Evolutionary conservation across 1,140 invertebrate genomes (phyloP).

Genomic region (Heliconius nattereri): DNA sequence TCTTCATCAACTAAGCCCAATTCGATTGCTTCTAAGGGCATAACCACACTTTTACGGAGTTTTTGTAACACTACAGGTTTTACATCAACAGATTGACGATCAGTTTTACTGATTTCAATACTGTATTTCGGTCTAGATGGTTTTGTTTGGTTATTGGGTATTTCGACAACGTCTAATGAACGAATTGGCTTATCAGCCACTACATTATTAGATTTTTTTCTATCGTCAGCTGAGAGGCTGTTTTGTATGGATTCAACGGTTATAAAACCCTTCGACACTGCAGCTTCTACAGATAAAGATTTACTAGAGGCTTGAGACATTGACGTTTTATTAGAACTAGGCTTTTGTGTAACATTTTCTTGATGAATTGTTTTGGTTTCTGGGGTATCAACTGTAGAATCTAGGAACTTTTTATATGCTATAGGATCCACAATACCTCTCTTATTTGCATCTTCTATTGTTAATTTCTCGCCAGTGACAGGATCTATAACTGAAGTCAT

Average conservation of each 20-base stretch:
- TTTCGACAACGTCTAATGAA: conserved; percentile 62
- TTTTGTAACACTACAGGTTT: conserved; percentile 89
- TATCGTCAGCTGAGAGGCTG: conserved; percentile 62
- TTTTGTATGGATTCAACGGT: conserved; percentile 73
- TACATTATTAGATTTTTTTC: conserved; percentile 56
- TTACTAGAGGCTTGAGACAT: conserved; percentile 42
- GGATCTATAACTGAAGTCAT: conserved; percentile 51
- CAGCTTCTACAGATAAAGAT: conserved; percentile 66
- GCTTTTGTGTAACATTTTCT: conserved; percentile 1
- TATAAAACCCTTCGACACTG: conserved; percentile 74
- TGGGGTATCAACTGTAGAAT: not conserved
- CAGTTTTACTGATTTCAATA: conserved; percentile 80
- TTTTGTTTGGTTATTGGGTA: conserved; percentile 56
- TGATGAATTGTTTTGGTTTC: not conserved
- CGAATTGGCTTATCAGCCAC: conserved; percentile 60
- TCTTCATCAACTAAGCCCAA: conserved; percentile 88
- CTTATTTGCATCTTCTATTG: conserved; percentile 51
- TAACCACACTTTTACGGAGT: conserved; percentile 87
- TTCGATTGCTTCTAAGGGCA: conserved; percentile 86
- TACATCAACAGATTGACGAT: conserved; percentile 82
- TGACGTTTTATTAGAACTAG: conserved; percentile 28
- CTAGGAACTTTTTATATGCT: not conserved
- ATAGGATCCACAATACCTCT: conserved; percentile 49
- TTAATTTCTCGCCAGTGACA: conserved; percentile 47
- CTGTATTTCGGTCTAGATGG: conserved; percentile 86